Evolutionary conservation across 2,797 vertebrate species (phyloP), one percentile per base, ranked within the genome.

Genomic region (Pangasius macronema): DNA sequence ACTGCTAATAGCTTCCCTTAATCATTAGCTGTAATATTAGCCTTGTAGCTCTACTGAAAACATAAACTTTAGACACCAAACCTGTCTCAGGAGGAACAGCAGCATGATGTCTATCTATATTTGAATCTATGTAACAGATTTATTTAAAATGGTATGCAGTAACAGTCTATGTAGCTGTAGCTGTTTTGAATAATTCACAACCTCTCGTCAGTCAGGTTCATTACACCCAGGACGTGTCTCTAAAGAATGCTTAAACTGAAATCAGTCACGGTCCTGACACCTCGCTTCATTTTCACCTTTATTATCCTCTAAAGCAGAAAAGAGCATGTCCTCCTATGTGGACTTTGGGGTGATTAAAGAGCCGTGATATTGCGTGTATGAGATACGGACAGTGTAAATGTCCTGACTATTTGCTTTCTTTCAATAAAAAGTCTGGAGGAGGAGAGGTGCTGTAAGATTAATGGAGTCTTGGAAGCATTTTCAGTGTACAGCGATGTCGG

Each of bases 401-500:
- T 94, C 94, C 93, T 91, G 90, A 76, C 91, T 95, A 93, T 96
- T 96, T 96, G 92, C 95, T 94, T 92, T 93, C 94, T 94, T 93
- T 95, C 91, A 93, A 92, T 92, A 93, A 87, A 89, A 89, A 94
- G 94, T 93, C 92, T 86, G 92, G 94, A 93, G 88, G 91, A 87
- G 89, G 89, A 1, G 53, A 82, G 90, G 90, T 91, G 90, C 70
- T 42, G 82, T 85, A 94, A 96, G 96, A 97, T 97, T 96, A 96
- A 97, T 96, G 93, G 95, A 96, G 95, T 92, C 88, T 88, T 91
- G 93, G 91, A 91, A 95, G 94, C 89, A 95, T 97, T 94, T 93
- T 93, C 92, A 91, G 93, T 94, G 94, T 96, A 92, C 91, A 92
- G 92, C 88, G 84, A 90, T 92, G 87, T 91, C 85, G 88, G 87